These are phyloP conservation scores for Galleria mellonella DNA, from an alignment of 1,140 invertebrate species.

Conservation along the genomic window DNA sequence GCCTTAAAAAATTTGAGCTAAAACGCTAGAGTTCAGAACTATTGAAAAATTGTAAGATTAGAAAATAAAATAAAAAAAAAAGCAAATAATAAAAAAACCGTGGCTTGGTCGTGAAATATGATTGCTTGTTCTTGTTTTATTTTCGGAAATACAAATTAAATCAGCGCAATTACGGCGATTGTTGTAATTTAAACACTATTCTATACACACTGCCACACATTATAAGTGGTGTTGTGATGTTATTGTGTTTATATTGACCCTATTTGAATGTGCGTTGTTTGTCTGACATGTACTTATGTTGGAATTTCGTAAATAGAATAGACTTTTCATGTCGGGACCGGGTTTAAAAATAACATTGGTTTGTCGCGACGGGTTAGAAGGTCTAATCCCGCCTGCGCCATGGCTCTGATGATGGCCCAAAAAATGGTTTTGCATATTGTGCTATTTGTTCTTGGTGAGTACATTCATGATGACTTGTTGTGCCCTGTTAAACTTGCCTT, in stretches of 20 bases:
- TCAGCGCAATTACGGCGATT: slow-evolving; percentile 37
- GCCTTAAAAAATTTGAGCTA: too few species aligned
- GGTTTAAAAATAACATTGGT: slow-evolving; percentile 69
- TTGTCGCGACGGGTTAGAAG: slow-evolving; percentile 42
- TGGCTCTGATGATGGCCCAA: slow-evolving; percentile 30
- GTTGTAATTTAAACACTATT: slow-evolving; percentile 20
- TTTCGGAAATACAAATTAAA: slow-evolving; percentile 47
- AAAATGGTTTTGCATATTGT: slow-evolving; percentile 28
- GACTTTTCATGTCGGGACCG: slow-evolving; percentile 63
- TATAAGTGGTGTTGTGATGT: slow-evolving; percentile 2
- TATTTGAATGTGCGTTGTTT: slow-evolving; percentile 52
- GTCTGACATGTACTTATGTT: slow-evolving; percentile 55
- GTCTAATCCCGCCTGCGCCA: slow-evolving; percentile 36
- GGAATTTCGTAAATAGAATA: slow-evolving; percentile 63
- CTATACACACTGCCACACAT: slow-evolving; percentile 1
- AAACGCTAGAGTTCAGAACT: too few species aligned
- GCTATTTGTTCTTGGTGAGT: slow-evolving; percentile 47
- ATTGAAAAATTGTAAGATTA: too few species aligned
- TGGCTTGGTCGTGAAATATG: slow-evolving; percentile 11
- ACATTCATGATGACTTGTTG: neutral
- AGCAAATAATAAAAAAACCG: slow-evolving; percentile 5
- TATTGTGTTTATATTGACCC: slow-evolving; percentile 11
- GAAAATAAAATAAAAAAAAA: neutral
- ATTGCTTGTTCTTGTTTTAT: slow-evolving; percentile 24
- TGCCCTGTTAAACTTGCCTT: too few species aligned